Base-by-base conservation (phyloP, 2,888 invertebrate genomes). In the Syrista parreyssii region DNA sequence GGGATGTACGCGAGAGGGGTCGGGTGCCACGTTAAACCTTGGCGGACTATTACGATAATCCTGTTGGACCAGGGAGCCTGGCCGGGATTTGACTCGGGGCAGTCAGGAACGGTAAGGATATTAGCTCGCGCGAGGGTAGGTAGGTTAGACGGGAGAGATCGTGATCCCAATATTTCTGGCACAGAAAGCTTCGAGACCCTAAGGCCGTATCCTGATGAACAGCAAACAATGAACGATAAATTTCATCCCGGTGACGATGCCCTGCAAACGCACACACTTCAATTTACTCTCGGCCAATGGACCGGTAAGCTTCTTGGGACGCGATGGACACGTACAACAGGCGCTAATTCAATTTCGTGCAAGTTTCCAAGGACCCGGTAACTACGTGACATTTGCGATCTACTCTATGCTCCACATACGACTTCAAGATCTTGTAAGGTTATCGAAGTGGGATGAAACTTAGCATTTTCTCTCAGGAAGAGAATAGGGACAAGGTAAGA, bases 31-130 rank as follows among this genome's bases (percentile, higher is more conserved):
- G 82, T 83, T 84, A 85, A 88, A 89, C 86, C 88, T 87, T 87
- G 84, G 86, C 81, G 84, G 84, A 87, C 88, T 88, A 88, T 89
- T 90, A 89, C 89, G 86, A 89, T 90, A 90, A 90, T 89, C 89
- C 89, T 86, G 88, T 87, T 89, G 89, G 88, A 88, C 87, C 86
- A 81, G 77, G 83, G 83, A 85, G 82, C 82, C 84, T 82, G 84
- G 82, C 79, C 80, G 83, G 85, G 86, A 88, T 86, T 87, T 87
- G 84, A 88, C 85, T 88, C 75, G 79, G 78, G 84, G 84, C 83
- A 81, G 83, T 73, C 32, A 31, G 71, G 71, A 33, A 71, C 71
- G 71, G 71, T 71, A 78, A 77, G 82, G 83, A 84, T 84, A 85
- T 87, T 87, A 87, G 81, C 82, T 82, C 80, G 55, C 9, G 55